phyloP scores from a whole-genome alignment of 1,140 invertebrate species.

The Cataglyphis hispanica region DNA sequence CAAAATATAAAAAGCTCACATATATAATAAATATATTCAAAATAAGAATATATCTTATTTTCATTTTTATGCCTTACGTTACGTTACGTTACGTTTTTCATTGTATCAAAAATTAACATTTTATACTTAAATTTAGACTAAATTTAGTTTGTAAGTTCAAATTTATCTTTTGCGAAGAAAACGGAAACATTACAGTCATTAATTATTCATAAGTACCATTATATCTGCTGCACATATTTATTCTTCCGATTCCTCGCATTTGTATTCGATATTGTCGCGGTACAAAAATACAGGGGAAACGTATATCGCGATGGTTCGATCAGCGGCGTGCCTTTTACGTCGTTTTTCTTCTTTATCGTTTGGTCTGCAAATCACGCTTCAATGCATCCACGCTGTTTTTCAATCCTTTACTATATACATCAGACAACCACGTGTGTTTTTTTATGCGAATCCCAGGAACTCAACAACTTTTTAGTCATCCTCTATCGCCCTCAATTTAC shows the following conservation, averaged over 20 bases:
- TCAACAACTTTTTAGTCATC: conserved; percentile 66
- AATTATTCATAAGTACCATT: conserved; percentile 1
- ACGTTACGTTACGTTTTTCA: too few relatives aligned
- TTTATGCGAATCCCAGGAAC: conserved; percentile 58
- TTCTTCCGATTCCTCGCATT: conserved; percentile 13
- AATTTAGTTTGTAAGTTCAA: background rate
- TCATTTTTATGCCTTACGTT: background rate
- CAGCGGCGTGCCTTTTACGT: conserved; percentile 43
- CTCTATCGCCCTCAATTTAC: conserved; percentile 11
- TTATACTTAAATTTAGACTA: background rate
- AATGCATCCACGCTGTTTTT: conserved; percentile 59
- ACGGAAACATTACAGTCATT: conserved; percentile 1
- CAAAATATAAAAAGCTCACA: conserved; percentile 11
- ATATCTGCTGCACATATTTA: conserved; percentile 17
- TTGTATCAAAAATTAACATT: background rate
- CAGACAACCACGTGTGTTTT: conserved; percentile 58
- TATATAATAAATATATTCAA: background rate
- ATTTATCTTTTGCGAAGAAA: background rate
- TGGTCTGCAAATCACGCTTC: conserved; percentile 64
- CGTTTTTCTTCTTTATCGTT: conserved; percentile 45
- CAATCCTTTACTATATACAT: conserved; percentile 3
- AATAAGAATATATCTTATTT: background rate
- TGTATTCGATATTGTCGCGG: conserved; percentile 50
- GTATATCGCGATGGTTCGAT: conserved; percentile 25
- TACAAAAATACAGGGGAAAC: conserved; percentile 40